Conservation (phyloP, 2,888 invertebrate species). For the Leucophenga maculata region DNA sequence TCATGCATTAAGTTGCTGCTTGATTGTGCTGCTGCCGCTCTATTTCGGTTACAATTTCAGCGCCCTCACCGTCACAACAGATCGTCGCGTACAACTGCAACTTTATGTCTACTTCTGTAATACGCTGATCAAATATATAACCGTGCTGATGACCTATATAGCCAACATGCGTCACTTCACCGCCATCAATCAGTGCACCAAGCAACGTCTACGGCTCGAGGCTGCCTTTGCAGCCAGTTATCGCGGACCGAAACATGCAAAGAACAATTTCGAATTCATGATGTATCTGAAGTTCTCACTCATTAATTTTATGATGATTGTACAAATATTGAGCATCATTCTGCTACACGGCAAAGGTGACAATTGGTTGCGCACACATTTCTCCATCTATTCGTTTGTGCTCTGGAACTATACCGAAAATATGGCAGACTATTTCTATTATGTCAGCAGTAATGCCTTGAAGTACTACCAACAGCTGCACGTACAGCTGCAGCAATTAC, state of each 20-base stretch:
- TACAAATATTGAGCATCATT: conserved; percentile 54
- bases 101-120: conserved; percentile 56
- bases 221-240: conserved; percentile 43
- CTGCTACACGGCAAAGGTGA: conserved; percentile 37
- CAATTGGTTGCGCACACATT: conserved; percentile 46
- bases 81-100: conserved; percentile 53
- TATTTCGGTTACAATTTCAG: conserved; percentile 56
- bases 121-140: conserved; percentile 59
- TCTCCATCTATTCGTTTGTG: conserved; percentile 58
- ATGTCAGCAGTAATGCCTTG: conserved; percentile 53
- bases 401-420: conserved; percentile 66
- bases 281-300: conserved; percentile 57
- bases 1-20: conserved; percentile 49
- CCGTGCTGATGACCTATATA: conserved; percentile 57
- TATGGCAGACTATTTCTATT: conserved; percentile 64
- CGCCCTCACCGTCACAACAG: conserved; percentile 42
- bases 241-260: conserved; percentile 37
- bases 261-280: conserved; percentile 51
- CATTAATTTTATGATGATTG: conserved; percentile 60
- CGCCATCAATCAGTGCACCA: conserved; percentile 51
- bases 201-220: conserved; percentile 51
- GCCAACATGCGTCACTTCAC: conserved; percentile 50
- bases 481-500: conserved; percentile 41
- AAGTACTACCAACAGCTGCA: conserved; percentile 55
- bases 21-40: conserved; percentile 53